A percentile compares a stretch with the other conserved stretches of the same genome.
Conservation (phyloP, 2,888 invertebrate genomes). For the Patella ulyssiponensis region DNA sequence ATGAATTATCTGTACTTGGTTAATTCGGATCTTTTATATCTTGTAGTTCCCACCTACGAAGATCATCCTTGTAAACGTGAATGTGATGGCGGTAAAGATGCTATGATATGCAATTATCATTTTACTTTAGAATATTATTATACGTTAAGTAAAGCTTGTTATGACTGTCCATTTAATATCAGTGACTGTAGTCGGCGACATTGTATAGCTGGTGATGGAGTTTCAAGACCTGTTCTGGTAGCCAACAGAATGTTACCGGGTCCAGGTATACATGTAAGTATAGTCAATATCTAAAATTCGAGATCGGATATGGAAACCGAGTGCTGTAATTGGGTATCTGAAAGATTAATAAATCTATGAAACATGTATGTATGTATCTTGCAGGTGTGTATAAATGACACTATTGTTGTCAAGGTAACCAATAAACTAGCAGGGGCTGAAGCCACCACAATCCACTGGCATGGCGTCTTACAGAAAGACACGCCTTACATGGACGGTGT, state of each 20-base stretch:
- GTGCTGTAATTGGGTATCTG: too few species aligned
- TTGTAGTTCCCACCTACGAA: slow-evolving; percentile 46
- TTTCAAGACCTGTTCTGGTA: slow-evolving; percentile 79
- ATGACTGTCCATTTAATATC: slow-evolving; percentile 82
- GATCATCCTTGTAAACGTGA: slow-evolving; percentile 79
- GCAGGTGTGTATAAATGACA: slow-evolving; percentile 88
- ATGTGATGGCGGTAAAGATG: slow-evolving; percentile 76
- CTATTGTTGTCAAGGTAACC: slow-evolving; percentile 85
- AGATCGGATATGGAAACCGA: too few species aligned
- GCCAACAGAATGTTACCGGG: slow-evolving; percentile 91
- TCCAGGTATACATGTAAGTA: slow-evolving; percentile 77
- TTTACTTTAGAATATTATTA: slow-evolving; percentile 87
- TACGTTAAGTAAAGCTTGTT: slow-evolving; percentile 89
- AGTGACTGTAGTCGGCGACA: slow-evolving; percentile 84
- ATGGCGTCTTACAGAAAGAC: slow-evolving; percentile 76
- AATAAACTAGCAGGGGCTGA: slow-evolving; percentile 83
- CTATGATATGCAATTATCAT: slow-evolving; percentile 81
- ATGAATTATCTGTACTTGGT: too few species aligned
- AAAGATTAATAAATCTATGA: too few species aligned
- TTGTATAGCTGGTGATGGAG: slow-evolving; percentile 88
- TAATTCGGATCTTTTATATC: too few species aligned
- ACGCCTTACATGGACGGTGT: slow-evolving; percentile 62
- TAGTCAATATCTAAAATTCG: too few species aligned
- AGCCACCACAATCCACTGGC: slow-evolving; percentile 91
- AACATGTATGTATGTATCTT: too few species aligned